Evolutionary conservation across 64 coral and sea anemone genomes (phyloP), one percentile per base, ranked within the genome.

Genomic region (Acropora yongei): DNA sequence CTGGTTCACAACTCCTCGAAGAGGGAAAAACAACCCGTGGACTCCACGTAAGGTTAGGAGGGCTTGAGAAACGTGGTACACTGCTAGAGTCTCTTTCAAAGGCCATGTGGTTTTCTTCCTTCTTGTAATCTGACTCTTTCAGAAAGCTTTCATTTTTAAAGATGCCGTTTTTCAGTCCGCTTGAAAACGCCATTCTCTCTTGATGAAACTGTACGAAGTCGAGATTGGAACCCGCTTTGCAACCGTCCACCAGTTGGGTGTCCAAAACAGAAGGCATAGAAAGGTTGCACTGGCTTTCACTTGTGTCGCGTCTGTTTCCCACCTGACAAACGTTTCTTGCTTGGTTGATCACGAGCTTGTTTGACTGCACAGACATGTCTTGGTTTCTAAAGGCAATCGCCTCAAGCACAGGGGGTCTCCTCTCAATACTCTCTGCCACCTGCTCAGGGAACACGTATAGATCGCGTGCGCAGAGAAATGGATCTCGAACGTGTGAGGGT

Each of bases 261-360:
- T 88, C 72, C 75, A 47, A 77, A 41, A 58, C 17, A 0, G 86
- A 88, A 71, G 82, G 82, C 82, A 85, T 85, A 63, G 72, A 85
- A n/a, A 85, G 63, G 7, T 85, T 85, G 18, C 82, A 85, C 30
- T 85, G 82, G 61, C 82, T 85, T 71, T 85, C 82, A 47, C 43
- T 39, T 5, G 58, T 45, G 3, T 85, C 82, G 68, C 65, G 44
- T 85, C 82, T 19, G 8, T 44, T n/a, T 48, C 82, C 63, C 41
- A 85, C 3, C 65, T 85, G 82, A 14, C 82, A 85, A 85, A 69
- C 82, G 10, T 85, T 85, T 45, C 68, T 61, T 1, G 82, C 44
- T 44, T 85, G 82, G 45, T 68, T 85, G 11, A 85, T 71, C 82
- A 85, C 44, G 63, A 85, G 68, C 82, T 85, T 65, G 17, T 85